phyloP scores from a whole-genome alignment of 2,888 invertebrate species.

The Cotesia congregata region DNA sequence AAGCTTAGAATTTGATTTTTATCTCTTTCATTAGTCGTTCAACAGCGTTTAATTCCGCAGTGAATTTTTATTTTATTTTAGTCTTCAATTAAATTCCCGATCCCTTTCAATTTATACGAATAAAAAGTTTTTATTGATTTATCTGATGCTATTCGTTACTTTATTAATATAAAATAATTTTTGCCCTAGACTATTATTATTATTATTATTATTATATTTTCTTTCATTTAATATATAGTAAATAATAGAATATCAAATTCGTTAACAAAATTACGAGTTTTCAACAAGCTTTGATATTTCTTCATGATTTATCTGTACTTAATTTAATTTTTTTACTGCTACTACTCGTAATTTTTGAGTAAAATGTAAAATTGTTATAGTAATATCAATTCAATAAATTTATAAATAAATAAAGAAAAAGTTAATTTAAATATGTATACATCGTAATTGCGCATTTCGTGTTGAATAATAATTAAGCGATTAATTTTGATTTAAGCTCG shows the following conservation, averaged over 20 bases:
- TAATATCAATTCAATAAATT: neutral
- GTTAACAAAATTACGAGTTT: neutral
- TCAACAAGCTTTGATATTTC: neutral
- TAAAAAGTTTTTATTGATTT: neutral
- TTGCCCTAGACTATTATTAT: too few species aligned
- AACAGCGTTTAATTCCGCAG: neutral
- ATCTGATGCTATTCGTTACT: neutral
- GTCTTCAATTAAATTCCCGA: neutral
- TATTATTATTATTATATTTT: too few species aligned
- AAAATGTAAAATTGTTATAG: neutral
- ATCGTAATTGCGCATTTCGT: neutral
- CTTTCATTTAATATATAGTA: too few species aligned
- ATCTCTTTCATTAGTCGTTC: neutral
- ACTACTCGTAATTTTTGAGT: neutral
- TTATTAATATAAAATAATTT: neutral
- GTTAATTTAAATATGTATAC: neutral
- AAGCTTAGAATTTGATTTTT: neutral
- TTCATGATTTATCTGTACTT: neutral
- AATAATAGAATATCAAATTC: neutral
- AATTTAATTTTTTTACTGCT: neutral
- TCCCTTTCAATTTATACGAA: neutral
- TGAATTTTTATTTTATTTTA: neutral
- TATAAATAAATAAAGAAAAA: neutral
- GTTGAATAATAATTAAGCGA: slow-evolving; percentile 39
- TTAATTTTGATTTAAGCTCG: slow-evolving; percentile 29